Base-by-base conservation (phyloP, 2,888 invertebrate genomes). In the Hecatera dysodea region DNA sequence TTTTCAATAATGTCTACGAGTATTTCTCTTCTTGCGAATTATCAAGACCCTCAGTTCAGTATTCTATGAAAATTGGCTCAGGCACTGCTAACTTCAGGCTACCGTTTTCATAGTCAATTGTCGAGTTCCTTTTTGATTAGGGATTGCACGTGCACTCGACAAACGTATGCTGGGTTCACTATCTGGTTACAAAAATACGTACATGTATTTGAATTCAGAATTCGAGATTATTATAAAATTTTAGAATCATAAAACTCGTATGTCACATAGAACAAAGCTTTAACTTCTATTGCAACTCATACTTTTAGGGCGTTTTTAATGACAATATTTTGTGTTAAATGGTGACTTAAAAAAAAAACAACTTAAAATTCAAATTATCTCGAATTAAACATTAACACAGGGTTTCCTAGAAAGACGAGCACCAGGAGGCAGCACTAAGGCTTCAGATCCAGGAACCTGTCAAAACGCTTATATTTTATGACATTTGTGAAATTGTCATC, bases 61-160 rank as follows among this genome's bases (percentile, higher is more conserved):
- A 46, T 64, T 50, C 60, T 75, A 39, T 67, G 29, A 24, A 80
- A 55, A 60, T 56, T 67, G 44, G 1, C 19, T 56, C 9, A 60
- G 46, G 1, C 2, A 2, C 33, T 67, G 17, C 36, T 33, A 69
- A 65, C 72, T 65, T 78, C 57, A 33, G 11, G 11, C 42, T 56
- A 33, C 48, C 53, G 59, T 66, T 44, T 50, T 74, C 61, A 63
- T 63, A 56, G 59, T 27, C 63, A 75, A 80, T 75, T 83, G 81
- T 36, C 5, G 44, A 56, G 61, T 72, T 75, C 68, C 78, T 65
- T 52, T 65, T 72, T 72, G 62, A 82, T 65, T 82, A 82, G 52
- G 56, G 24, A 64, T 42, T 65, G 72, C 82, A 78, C 78, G 78
- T 78, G 78, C 52, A 61, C 39, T 62, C 42, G 9, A 56, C 71